Conservation (phyloP, 2,113 vertebrate species). For the Anolis carolinensis region DNA sequence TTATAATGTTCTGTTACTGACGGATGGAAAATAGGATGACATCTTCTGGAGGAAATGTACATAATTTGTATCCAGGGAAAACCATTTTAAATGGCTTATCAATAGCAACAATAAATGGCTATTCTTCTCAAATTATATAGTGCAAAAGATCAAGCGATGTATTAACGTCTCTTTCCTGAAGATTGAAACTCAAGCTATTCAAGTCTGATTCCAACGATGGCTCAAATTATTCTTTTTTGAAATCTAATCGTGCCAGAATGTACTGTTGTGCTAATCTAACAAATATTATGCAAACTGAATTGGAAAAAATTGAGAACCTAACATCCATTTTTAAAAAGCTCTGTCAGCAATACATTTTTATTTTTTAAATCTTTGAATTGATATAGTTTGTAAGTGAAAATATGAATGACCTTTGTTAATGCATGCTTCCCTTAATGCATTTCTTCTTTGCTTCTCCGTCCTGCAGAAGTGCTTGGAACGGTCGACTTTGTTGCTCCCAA, state of each 20-base stretch:
- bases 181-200: background rate
- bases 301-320: background rate
- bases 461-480: slow-evolving; percentile 85
- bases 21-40: no score
- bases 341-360: background rate
- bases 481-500: slow-evolving; percentile 94
- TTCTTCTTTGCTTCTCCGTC: slow-evolving; percentile 49
- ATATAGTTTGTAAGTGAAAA: background rate
- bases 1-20: no score
- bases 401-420: background rate
- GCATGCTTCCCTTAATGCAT: background rate
- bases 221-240: background rate
- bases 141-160: background rate
- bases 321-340: background rate
- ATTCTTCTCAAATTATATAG: background rate
- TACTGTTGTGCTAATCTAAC: background rate
- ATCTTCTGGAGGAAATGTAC: no score
- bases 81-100: no score
- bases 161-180: no score
- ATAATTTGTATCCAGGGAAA: no score
- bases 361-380: background rate
- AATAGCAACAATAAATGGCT: no score
- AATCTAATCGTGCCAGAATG: background rate
- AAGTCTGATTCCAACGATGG: background rate
- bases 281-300: background rate